Base-by-base conservation (phyloP, 1,140 invertebrate species). In the Drosophila tani region DNA sequence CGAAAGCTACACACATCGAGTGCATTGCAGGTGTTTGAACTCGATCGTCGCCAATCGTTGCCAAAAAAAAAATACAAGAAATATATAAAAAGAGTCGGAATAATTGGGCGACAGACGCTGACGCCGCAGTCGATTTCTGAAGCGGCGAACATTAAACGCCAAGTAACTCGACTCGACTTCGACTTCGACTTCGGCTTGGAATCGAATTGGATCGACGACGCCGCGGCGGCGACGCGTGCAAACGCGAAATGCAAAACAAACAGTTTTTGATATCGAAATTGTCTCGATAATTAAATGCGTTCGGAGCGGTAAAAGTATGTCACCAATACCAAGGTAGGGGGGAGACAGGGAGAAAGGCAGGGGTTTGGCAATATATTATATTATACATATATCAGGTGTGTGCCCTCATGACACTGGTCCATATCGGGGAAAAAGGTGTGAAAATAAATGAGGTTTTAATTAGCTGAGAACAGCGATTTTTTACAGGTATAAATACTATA, bases 11-110 rank as follows among this genome's bases (percentile, higher is more conserved):
- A 21, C 43, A 45, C 38, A 58, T 49, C 71, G 78, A 76, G 85
- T 88, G 78, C 84, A 88, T 70, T 88, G 84, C 84, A 88, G 84
- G 84, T 88, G 84, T 88, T 88, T 88, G 84, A 88, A 88, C 84
- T 88, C 85, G 83, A 90, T 90, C 83, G 84, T 29, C 69, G 67
- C 19, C 53, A 56, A 59, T 59, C 45, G 68, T 74, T 73, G 70
- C 60, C 79, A 56, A 55, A 53, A 21, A 62, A 62, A 57, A 58
- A 57, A 62, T 17, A n/a, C n/a, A 2, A 17, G 27, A 59, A 43
- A 64, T 15, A 41, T 41, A 50, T 38, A 53, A 74, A 74, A 63
- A 65, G 53, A 47, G 50, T 21, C 40, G 53, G 65, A 79, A 90
- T 90, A 90, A 88, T 90, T 88, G 84, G 81, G 78, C 78, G 84